Conservation (phyloP, 2,888 invertebrate species). For the Tridacna crocea region DNA sequence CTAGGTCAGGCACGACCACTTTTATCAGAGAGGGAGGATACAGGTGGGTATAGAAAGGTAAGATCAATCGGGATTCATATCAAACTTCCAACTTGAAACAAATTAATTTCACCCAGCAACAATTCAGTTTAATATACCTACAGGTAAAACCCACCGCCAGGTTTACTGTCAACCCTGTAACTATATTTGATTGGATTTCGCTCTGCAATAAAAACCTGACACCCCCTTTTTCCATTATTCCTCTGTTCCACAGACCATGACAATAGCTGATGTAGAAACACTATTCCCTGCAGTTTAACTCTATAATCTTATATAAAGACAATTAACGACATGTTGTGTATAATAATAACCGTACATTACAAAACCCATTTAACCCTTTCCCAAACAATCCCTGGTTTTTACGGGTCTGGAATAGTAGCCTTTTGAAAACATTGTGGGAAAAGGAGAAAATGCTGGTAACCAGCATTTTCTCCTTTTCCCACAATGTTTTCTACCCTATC, state of each 20-base stretch:
- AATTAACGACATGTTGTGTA: neutral
- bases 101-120: conserved; percentile 14
- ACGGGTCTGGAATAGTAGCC: too few relatives aligned
- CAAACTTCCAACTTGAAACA: conserved; percentile 28
- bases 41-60: neutral
- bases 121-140: neutral
- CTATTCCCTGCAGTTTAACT: neutral
- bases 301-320: neutral
- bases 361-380: too few relatives aligned
- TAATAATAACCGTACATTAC: too few relatives aligned
- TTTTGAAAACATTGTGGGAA: too few relatives aligned
- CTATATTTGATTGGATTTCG: conserved; percentile 4
- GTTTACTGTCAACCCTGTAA: neutral
- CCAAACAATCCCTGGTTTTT: too few relatives aligned
- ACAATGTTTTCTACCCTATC: too few relatives aligned
- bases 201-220: conserved; percentile 28
- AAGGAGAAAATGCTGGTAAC: too few relatives aligned
- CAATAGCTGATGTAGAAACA: conserved; percentile 1
- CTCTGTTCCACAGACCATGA: conserved; percentile 10
- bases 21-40: conserved; percentile 3
- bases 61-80: conserved; percentile 5
- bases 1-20: conserved; percentile 9
- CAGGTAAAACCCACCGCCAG: conserved; percentile 12
- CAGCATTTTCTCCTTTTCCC: too few relatives aligned
- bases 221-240: conserved; percentile 15